Evolutionary conservation across 2,113 vertebrate species (phyloP), one percentile per base, ranked within the genome.

Genomic region (Etheostoma spectabile): DNA sequence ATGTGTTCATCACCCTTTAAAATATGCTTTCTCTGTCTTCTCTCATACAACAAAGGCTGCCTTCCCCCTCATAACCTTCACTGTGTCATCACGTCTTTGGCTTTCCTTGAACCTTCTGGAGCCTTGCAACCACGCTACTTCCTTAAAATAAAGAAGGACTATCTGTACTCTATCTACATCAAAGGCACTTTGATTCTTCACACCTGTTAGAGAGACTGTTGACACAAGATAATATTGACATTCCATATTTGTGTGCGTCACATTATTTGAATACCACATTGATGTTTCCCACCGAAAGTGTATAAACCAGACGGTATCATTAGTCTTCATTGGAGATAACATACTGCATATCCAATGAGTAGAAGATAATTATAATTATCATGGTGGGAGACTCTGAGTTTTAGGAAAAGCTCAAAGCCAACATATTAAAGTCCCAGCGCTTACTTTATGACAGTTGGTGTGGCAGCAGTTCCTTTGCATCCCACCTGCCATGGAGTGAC

Each of bases 391-490:
- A 57, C 27, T 33, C 2, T 12, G 22, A 66, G 53, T 77, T 74
- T 76, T 46, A 38, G 42, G 18, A 56, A n/a, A 65, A 21, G 13
- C 65, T 65, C 6, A 67, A 45, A 57, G 38, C 35, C 62, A 24
- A 65, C 8, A n/a, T 72, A 70, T 57, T 27, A 73, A 73, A 76
- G 71, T 82, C 60, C 21, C 62, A 30, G 18, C 2, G 8, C 42
- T 64, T 49, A 81, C 33, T 83, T 81, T 66, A n/a, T 65, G 79
- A 61, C 88, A 91, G 79, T 79, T 85, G 81, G 90, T 57, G 76
- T 53, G 19, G 38, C 78, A 82, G 72, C 72, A 59, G 72, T 57
- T 60, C 48, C 33, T 67, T 64, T 70, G 42, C 85, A 22, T 75
- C 38, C 80, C 77, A 76, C 79, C 77, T 86, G 79, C 72, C 35